A percentile compares a stretch with the other conserved stretches of the same genome.
Conservation (phyloP, 1,140 invertebrate species). For the Psix sp. region DNA sequence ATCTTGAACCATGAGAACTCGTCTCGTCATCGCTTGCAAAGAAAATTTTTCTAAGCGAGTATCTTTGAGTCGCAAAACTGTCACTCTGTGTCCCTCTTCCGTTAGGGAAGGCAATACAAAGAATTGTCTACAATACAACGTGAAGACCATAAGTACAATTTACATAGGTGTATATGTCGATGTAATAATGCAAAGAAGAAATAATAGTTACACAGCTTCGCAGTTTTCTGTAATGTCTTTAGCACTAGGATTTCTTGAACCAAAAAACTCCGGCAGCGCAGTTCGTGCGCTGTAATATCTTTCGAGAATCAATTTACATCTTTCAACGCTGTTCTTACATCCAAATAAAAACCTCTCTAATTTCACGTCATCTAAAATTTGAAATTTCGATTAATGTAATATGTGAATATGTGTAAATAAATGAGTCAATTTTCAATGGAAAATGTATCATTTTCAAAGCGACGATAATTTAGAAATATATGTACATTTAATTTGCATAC, state of each 20-base stretch:
- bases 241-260: conserved; percentile 70
- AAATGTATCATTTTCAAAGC: no score
- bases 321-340: conserved; percentile 78
- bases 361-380: conserved; percentile 72
- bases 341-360: conserved; percentile 77
- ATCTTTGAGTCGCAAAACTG: conserved; percentile 68
- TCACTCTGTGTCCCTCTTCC: conserved; percentile 73
- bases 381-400: background rate
- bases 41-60: conserved; percentile 67
- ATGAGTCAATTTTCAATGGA: no score
- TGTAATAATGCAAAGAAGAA: background rate
- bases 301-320: conserved; percentile 77
- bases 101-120: conserved; percentile 72
- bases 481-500: no score
- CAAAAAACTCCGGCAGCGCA: conserved; percentile 76
- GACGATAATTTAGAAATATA: no score
- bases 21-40: conserved; percentile 65
- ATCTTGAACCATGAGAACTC: conserved; percentile 74
- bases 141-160: background rate
- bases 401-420: no score
- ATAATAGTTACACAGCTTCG: conserved; percentile 63
- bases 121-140: conserved; percentile 63
- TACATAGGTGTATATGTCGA: background rate
- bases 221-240: conserved; percentile 71
- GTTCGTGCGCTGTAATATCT: conserved; percentile 75